Evolutionary conservation across 2,888 invertebrate genomes (phyloP), one percentile per base, ranked within the genome.

Genomic region (Epinotia brunnichana): DNA sequence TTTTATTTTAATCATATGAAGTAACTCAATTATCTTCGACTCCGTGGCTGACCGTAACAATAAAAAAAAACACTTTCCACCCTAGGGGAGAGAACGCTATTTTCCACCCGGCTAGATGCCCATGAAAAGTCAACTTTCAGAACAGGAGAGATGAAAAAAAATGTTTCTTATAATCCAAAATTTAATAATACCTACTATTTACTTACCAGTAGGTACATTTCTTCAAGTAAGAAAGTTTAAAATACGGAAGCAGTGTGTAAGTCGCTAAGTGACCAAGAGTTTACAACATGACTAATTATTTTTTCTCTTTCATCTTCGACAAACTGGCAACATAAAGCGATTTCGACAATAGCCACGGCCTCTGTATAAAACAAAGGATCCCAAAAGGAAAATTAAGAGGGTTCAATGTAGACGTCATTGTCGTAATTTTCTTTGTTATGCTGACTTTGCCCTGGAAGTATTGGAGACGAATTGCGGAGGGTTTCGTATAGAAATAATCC

Each of bases 341-440:
- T 87, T 87, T 85, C 83, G 85, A 83, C 81, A 82, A 87, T 85
- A 82, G 81, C 77, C 78, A 78, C 77, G 81, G 74, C 77, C 76
- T 72, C 76, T 80, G 81, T 80, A 78, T 81, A 81, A 87, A 88
- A 88, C 88, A 90, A 89, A 87, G 85, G 84, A 82, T 75, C 77
- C 77, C 78, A 76, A 83, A 87, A 86, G 73, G 85, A 85, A 86
- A 90, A 86, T 87, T 81, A 81, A 81, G 82, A 85, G 81, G 80
- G 79, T 80, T 81, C 78, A 77, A 80, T 79, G 79, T 79, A 80
- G 81, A 80, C 81, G 80, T 85, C 81, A 84, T 85, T 84, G 82
- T 78, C 78, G 82, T 82, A 83, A 85, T 84, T 83, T 83, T 83
- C 88, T 89, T 90, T 89, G 87, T 89, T 85, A 83, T 73, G 73